Evolutionary conservation across 2,888 invertebrate genomes (phyloP).

Genomic region (Strigamia transsilvanica): DNA sequence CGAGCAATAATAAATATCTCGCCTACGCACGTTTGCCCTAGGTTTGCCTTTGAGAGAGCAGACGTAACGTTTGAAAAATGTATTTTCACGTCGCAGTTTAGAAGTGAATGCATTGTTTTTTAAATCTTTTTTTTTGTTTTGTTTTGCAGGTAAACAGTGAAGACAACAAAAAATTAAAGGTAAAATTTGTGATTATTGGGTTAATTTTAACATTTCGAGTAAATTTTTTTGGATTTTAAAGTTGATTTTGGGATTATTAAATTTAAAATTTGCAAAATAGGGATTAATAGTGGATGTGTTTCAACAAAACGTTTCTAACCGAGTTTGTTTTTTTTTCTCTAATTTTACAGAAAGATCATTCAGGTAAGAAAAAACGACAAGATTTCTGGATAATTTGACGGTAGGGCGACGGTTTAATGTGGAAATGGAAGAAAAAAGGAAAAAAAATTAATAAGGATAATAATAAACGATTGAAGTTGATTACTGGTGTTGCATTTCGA

Average conservation of each 20-base stretch:
- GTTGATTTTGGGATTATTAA: no score
- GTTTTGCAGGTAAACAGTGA: conserved; percentile 56
- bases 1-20: neutral
- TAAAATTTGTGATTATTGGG: neutral
- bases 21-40: neutral
- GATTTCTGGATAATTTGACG: neutral
- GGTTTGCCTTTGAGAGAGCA: neutral
- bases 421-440: neutral
- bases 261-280: no score
- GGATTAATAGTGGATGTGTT: no score
- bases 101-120: neutral
- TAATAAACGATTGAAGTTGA: neutral
- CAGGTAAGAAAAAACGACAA: conserved; percentile 56
- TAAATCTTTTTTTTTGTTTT: neutral
- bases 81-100: neutral
- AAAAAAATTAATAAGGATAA: neutral
- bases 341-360: conserved; percentile 57
- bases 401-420: neutral
- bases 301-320: neutral
- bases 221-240: no score
- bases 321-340: conserved; percentile 34
- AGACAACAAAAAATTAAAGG: conserved; percentile 57
- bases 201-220: neutral
- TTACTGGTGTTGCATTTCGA: neutral
- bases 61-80: neutral